Percentiles rank a stretch among this genome's conserved stretches.
These are phyloP conservation scores for Hipparchia sbordonii DNA, from an alignment of 2,888 invertebrate species.

Conservation along the genomic window DNA sequence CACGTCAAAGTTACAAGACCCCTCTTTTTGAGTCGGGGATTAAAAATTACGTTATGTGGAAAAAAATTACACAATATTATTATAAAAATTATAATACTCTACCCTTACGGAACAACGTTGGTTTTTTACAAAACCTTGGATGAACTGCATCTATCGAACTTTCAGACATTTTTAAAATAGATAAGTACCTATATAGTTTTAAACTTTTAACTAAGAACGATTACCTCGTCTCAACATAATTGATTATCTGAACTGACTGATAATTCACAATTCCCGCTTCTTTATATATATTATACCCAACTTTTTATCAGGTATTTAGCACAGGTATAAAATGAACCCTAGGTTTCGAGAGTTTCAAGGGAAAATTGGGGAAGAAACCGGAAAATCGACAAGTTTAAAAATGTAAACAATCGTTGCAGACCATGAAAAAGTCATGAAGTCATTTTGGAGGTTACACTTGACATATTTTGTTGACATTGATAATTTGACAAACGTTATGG, in stretches of 20 bases:
- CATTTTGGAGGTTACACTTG: not conserved
- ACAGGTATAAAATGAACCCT: not conserved
- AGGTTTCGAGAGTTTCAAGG: too few species aligned
- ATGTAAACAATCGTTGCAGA: not conserved
- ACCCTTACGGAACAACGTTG: constrained; percentile 55
- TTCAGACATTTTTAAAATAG: constrained; percentile 49
- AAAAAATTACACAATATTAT: not conserved
- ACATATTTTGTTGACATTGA: not conserved
- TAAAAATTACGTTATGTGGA: not conserved
- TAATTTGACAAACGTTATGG: not conserved
- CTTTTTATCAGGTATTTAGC: not conserved
- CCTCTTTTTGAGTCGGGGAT: too few species aligned
- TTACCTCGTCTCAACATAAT: constrained; percentile 68
- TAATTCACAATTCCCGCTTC: not conserved
- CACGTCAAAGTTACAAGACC: too few species aligned
- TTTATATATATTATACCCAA: not conserved
- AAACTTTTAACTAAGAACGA: constrained; percentile 35
- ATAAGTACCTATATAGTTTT: not conserved
- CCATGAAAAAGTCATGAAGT: too few species aligned
- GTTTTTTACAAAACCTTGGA: constrained; percentile 63
- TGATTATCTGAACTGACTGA: constrained; percentile 16
- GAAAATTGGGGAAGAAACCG: not conserved
- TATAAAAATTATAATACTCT: constrained; percentile 52
- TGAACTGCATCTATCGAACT: constrained; percentile 64
- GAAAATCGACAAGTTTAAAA: not conserved